These are phyloP conservation scores for Rhysida immarginata DNA, from an alignment of 1,140 invertebrate species.

Conservation along the genomic window DNA sequence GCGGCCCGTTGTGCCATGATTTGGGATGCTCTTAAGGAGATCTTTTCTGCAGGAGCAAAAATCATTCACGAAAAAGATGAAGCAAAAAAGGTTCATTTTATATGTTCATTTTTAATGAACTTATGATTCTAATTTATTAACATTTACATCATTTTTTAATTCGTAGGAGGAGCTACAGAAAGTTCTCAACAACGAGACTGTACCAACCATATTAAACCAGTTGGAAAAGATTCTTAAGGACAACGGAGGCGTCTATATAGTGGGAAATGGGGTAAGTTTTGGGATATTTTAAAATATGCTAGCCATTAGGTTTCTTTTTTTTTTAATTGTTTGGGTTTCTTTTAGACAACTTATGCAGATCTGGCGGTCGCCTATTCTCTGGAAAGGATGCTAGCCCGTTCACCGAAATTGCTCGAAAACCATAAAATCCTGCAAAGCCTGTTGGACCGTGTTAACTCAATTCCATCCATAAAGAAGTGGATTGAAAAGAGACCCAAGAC, in stretches of 20 bases:
- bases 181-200: constrained; percentile 9
- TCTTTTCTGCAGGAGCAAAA: neutral
- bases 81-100: neutral
- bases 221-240: constrained; percentile 12
- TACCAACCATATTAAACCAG: constrained; percentile 8
- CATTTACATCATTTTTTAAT: neutral
- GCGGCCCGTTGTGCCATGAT: constrained; percentile 5
- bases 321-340: too few species aligned
- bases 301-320: too few species aligned
- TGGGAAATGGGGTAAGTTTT: constrained; percentile 15
- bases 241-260: constrained; percentile 14
- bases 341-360: too few species aligned
- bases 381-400: too few species aligned
- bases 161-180: constrained; percentile 8
- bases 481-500: too few species aligned
- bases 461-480: too few species aligned
- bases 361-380: too few species aligned
- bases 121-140: neutral
- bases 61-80: neutral
- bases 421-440: too few species aligned
- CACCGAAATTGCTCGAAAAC: too few species aligned
- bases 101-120: neutral
- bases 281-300: neutral
- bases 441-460: too few species aligned
- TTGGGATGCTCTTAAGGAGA: neutral